Conservation (phyloP, 2,888 invertebrate genomes). For the Polyommatus iphigenia region DNA sequence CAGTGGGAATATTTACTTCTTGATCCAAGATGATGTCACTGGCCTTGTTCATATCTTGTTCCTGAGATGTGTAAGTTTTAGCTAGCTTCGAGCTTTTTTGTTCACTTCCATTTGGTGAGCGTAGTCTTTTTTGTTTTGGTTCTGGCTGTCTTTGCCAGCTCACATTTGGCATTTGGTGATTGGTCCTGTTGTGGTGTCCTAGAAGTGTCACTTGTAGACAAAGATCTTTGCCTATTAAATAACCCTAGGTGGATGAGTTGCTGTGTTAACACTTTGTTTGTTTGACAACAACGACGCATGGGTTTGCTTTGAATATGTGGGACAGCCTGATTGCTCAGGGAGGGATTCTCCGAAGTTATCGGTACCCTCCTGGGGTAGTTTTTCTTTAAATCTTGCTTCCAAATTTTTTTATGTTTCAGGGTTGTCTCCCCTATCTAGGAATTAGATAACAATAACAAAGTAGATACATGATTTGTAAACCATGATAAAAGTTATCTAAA, state of each 20-base stretch:
- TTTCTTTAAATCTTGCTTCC: too few species aligned
- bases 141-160: not conserved
- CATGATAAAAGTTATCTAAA: constrained; percentile 4
- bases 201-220: not conserved
- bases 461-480: not conserved
- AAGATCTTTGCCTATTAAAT: not conserved
- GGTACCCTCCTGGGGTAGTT: too few species aligned
- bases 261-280: not conserved
- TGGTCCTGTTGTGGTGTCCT: not conserved
- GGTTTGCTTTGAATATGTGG: not conserved
- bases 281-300: not conserved
- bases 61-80: not conserved
- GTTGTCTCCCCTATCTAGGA: not conserved
- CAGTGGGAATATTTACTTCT: not conserved
- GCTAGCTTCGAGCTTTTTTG: not conserved
- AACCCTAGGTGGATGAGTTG: not conserved
- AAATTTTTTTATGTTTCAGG: too few species aligned
- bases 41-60: not conserved
- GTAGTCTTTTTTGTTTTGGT: not conserved
- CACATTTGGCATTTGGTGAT: not conserved
- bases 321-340: constrained; percentile 3
- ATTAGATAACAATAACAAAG: not conserved
- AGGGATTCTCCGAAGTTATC: too few species aligned
- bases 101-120: not conserved
- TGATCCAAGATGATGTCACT: not conserved